Conservation (phyloP, 2,888 invertebrate genomes). For the Synanthedon tipuliformis region DNA sequence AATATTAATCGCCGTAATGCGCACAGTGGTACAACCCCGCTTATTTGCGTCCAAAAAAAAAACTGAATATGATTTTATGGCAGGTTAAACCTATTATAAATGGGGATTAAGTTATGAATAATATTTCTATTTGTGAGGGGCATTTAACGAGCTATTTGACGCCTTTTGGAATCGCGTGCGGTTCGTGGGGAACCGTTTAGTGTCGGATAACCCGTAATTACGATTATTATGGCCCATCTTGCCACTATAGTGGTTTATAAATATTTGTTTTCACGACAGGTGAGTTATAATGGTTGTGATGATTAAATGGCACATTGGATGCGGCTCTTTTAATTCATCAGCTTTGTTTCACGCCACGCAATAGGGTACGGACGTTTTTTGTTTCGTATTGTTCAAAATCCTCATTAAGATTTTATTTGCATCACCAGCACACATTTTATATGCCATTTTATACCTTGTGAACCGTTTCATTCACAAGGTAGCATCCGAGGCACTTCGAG, state of each 20-base stretch:
- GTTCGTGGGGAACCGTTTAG: slow-evolving; percentile 28
- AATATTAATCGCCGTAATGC: slow-evolving; percentile 55
- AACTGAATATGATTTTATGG: slow-evolving; percentile 65
- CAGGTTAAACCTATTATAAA: slow-evolving; percentile 67
- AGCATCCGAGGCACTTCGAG: no score
- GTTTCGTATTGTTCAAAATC: not conserved
- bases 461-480: not conserved
- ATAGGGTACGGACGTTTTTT: not conserved
- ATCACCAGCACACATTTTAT: not conserved
- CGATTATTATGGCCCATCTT: slow-evolving; percentile 8
- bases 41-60: slow-evolving; percentile 43
- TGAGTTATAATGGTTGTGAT: slow-evolving; percentile 24
- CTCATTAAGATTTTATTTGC: not conserved
- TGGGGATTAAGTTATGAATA: slow-evolving; percentile 66
- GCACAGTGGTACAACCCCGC: slow-evolving; percentile 47
- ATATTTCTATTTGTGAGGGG: slow-evolving; percentile 64
- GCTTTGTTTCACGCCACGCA: not conserved
- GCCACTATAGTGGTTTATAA: slow-evolving; percentile 27
- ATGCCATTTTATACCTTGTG: not conserved
- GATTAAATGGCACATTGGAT: not conserved
- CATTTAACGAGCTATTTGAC: slow-evolving; percentile 63
- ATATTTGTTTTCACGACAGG: slow-evolving; percentile 56
- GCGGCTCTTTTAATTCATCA: not conserved
- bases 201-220: slow-evolving; percentile 42
- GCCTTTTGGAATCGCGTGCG: slow-evolving; percentile 54